phyloP scores from a whole-genome alignment of 2,797 vertebrate species.

The Fringilla coelebs region DNA sequence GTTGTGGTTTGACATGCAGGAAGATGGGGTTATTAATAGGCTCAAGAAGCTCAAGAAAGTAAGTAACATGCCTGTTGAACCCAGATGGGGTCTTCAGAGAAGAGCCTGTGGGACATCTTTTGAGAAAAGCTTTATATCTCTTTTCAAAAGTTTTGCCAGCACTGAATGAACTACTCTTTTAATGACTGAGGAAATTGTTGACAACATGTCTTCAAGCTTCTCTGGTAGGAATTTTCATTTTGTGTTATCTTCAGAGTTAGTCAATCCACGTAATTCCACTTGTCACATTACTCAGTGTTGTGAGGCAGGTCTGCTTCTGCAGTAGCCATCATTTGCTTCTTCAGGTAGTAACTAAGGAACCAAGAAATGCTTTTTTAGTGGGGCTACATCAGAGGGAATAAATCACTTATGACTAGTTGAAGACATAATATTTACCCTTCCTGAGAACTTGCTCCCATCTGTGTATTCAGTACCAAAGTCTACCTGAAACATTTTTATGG shows the following conservation, averaged over 20 bases:
- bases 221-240: background rate
- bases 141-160: background rate
- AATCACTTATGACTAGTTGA: background rate
- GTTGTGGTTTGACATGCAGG: background rate
- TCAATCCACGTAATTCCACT: background rate
- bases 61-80: background rate
- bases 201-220: background rate
- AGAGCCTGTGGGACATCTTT: background rate
- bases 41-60: background rate
- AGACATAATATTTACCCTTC: background rate
- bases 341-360: background rate
- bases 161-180: background rate
- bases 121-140: background rate
- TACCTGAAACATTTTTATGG: background rate
- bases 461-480: background rate
- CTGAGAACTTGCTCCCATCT: background rate
- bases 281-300: background rate
- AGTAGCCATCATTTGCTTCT: background rate
- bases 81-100: background rate
- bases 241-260: background rate
- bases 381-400: background rate
- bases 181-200: background rate
- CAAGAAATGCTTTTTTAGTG: background rate
- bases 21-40: background rate
- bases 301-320: background rate